Conservation (phyloP, 2,888 invertebrate species). For the Iselma pallidipennis region DNA sequence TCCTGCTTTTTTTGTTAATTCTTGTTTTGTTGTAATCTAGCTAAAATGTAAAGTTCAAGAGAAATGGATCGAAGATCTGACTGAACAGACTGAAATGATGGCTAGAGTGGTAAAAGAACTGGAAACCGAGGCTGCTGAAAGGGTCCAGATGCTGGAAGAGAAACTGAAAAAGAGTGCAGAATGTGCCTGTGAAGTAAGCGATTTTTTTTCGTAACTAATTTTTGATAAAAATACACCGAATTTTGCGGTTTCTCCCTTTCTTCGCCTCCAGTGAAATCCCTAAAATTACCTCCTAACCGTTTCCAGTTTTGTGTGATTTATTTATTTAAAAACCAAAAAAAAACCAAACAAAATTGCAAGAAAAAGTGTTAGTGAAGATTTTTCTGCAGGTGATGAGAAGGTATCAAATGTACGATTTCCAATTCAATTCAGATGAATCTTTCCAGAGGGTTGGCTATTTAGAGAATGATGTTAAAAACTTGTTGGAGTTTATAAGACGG, state of each 20-base stretch:
- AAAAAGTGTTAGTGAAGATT: slow-evolving; percentile 16
- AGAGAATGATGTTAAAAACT: slow-evolving; percentile 52
- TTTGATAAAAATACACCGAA: neutral
- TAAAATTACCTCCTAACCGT: slow-evolving; percentile 6
- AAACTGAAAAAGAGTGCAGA: slow-evolving; percentile 56
- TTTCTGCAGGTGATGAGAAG: slow-evolving; percentile 50
- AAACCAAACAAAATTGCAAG: neutral
- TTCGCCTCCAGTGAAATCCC: slow-evolving; percentile 32
- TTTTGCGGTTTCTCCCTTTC: slow-evolving; percentile 15
- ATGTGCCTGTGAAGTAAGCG: slow-evolving; percentile 54
- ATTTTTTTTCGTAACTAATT: neutral
- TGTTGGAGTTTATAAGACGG: slow-evolving; percentile 57
- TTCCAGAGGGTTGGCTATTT: slow-evolving; percentile 48
- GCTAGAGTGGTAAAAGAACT: slow-evolving; percentile 69
- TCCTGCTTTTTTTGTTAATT: neutral
- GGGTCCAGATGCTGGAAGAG: slow-evolving; percentile 61
- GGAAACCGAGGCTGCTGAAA: slow-evolving; percentile 66
- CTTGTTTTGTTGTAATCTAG: slow-evolving; percentile 53
- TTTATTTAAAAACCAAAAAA: slow-evolving; percentile 2
- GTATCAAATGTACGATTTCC: slow-evolving; percentile 46
- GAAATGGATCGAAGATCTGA: slow-evolving; percentile 70
- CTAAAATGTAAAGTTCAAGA: slow-evolving; percentile 66
- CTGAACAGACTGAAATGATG: slow-evolving; percentile 70
- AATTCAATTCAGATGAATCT: slow-evolving; percentile 44
- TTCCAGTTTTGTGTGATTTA: neutral